Conservation (phyloP, 2,113 vertebrate genomes). For the Pedetes capensis region DNA sequence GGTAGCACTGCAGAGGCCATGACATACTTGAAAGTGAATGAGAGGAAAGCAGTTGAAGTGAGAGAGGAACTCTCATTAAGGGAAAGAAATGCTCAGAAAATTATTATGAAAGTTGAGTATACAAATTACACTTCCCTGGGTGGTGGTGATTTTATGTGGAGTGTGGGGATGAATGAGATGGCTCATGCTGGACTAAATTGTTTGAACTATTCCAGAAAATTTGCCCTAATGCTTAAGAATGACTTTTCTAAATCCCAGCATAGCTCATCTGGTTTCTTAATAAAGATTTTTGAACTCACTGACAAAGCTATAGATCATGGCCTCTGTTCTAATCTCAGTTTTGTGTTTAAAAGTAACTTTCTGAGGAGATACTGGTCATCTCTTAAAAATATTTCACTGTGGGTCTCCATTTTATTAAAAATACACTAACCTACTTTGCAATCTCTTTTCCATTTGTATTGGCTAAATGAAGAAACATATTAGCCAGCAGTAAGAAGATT, state of each 20-base stretch:
- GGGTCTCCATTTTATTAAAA: not conserved
- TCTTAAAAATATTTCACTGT: not conserved
- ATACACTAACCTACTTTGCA: not conserved
- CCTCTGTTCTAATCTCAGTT: not conserved
- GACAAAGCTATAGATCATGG: not conserved
- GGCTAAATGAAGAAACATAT: not conserved
- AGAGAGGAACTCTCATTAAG: slow-evolving; percentile 31
- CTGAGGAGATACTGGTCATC: not conserved
- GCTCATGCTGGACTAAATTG: not conserved
- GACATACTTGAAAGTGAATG: slow-evolving; percentile 37
- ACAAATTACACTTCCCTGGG: slow-evolving; percentile 2
- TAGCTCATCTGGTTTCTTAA: slow-evolving; percentile 22
- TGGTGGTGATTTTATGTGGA: not conserved
- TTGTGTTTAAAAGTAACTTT: not conserved
- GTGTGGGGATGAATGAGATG: not conserved
- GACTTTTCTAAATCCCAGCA: not conserved
- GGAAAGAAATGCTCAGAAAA: slow-evolving; percentile 57
- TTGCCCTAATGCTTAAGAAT: not conserved
- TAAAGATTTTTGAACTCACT: not conserved
- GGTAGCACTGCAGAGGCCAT: not conserved
- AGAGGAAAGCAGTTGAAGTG: slow-evolving; percentile 29
- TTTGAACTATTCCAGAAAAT: not conserved
- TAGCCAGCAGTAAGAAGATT: not conserved
- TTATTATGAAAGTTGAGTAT: slow-evolving; percentile 48
- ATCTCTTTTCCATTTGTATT: not conserved